Evolutionary conservation across 2,113 vertebrate genomes (phyloP), one percentile per base, ranked within the genome.

Genomic region (Atractosteus spatula): DNA sequence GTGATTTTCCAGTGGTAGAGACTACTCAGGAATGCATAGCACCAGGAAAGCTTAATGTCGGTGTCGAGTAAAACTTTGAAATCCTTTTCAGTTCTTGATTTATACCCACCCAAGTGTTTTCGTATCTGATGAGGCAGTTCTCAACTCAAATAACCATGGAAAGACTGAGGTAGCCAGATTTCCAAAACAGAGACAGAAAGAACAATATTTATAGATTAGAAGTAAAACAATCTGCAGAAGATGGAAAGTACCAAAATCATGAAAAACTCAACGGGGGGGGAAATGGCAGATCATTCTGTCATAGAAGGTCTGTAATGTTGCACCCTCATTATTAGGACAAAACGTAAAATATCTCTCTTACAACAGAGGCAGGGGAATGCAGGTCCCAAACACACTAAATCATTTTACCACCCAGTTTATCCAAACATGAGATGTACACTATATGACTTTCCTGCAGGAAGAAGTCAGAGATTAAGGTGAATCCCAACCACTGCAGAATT

Each of bases 81-180:
- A 90, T 89, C 80, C 85, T 89, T 47, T 2, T 83, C 84, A 87
- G 92, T 85, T 68, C 79, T 83, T 84, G 85, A 93, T 91, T 93
- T 93, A 90, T 92, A 88, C 68, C 74, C 45, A 0, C 1, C 79
- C 86, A 90, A 89, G 82, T 93, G 90, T 93, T 93, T 94, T 93
- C 82, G 82, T 93, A 90, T 88, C 87, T 88, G 89, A 94, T 94
- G 91, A 92, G 90, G 86, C 86, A 81, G 86, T 88, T 91, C 91
- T 91, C 87, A 91, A 90, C 86, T 91, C 86, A 74, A 90, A 83
- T 88, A 89, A 91, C 87, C 88, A 85, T 82, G 88, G 89, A 89
- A 90, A 90, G 84, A 84, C 77, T 69, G 77, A 90, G 76, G 84
- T 86, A 84, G 89, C 85, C 79, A 84, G 86, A 92, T 90, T 88